Evolutionary conservation across 2,888 invertebrate genomes (phyloP), one percentile per base, ranked within the genome.

Genomic region (Diarsia rubi): DNA sequence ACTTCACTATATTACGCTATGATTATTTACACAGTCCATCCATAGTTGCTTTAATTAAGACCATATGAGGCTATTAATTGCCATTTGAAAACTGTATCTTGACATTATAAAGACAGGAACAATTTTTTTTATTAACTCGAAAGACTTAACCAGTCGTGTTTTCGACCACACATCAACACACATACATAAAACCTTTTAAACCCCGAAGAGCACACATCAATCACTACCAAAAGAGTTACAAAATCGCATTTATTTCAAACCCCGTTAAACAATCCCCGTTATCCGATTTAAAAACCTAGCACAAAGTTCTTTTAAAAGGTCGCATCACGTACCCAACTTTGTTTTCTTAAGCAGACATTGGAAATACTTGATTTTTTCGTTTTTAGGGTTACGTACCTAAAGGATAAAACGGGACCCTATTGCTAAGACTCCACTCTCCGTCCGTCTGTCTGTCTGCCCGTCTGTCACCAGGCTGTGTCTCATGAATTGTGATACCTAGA

Each of bases 251-350:
- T 73, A 62, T 63, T 59, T 37, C 27, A 57, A 63, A 52, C 16
- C 42, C 80, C 68, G 68, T 80, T 73, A 45, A 67, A 73, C 8
- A 54, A 66, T 44, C 16, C 12, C 59, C 66, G 69, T 37, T 82
- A 82, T 49, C 59, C 27, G 62, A 63, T 84, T 84, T 47, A 67
- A 74, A 73, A 66, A 81, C 66, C 59, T 59, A 11, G 49, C 65
- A 60, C 68, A 57, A 37, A 69, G 31, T 47, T 71, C 68, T 37
- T 82, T 76, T 77, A 14, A 69, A n/a, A 60, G 54, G 72, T 71
- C 83, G 44, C n/a, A n/a, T 69, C 83, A 86, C 86, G 83, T 73
- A 42, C 66, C 45, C 31, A 64, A 75, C 68, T 85, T 76, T 73
- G 64, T 75, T 81, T 77, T 67, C 72, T 82, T 69, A 49, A 63